Evolutionary conservation across 1,140 invertebrate species (phyloP).

Genomic region (Cotesia chilonis): DNA sequence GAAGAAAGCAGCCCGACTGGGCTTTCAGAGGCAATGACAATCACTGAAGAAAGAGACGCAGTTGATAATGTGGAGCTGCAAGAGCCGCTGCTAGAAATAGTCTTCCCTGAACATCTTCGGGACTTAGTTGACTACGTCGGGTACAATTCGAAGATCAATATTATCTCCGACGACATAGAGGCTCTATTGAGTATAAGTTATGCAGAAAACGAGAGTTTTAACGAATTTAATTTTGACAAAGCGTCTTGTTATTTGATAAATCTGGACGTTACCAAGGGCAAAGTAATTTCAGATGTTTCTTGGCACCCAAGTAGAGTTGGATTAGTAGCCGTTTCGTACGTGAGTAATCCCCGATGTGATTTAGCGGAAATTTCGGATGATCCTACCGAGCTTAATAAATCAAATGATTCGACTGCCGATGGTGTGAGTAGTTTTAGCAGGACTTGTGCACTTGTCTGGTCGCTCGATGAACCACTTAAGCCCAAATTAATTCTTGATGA

Average conservation of each 20-base stretch:
- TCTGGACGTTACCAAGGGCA: conserved; percentile 66
- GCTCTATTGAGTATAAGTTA: conserved; percentile 56
- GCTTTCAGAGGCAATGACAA: conserved; percentile 14
- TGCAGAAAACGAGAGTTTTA: conserved; percentile 1
- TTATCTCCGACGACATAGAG: conserved; percentile 72
- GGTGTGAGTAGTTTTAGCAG: not conserved
- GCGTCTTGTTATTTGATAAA: conserved; percentile 70
- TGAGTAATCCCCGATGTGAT: conserved; percentile 43
- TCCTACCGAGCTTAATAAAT: not conserved
- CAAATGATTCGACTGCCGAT: not conserved
- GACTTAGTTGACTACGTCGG: conserved; percentile 58
- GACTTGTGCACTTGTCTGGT: conserved; percentile 72
- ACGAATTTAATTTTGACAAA: conserved; percentile 54
- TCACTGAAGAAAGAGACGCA: conserved; percentile 21
- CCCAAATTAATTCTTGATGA: conserved; percentile 73
- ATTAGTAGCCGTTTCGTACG: conserved; percentile 72
- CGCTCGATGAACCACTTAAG: conserved; percentile 71
- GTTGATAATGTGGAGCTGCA: not conserved
- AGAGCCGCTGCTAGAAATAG: conserved; percentile 42
- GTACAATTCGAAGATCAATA: conserved; percentile 71
- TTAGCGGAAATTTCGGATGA: conserved; percentile 1
- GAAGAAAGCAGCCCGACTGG: conserved; percentile 17
- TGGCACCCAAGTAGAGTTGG: conserved; percentile 74
- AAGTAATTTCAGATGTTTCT: conserved; percentile 69
- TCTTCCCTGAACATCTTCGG: conserved; percentile 37